Evolutionary conservation across 2,797 vertebrate species (phyloP), one percentile per base, ranked within the genome.

Genomic region (Chloroceryle amazona): DNA sequence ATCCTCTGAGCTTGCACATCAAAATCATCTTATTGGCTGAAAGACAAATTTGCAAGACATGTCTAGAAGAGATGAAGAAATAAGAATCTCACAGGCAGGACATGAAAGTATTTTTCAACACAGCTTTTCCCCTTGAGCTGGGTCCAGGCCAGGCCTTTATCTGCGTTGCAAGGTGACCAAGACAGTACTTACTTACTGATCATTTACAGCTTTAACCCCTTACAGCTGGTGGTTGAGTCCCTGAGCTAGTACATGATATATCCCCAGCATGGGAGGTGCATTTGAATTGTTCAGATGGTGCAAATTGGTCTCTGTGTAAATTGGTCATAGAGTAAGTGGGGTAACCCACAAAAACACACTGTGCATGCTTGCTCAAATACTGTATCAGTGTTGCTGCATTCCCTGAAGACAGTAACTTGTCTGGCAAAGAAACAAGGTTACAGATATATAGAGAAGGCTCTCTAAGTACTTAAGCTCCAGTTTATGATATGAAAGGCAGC

Each of bases 361-460:
- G 60, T 2, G 6, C 62, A 79, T 54, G 54, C 46, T 12, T 13
- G 41, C 81, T 92, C 16, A 3, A 78, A 74, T 22, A 13, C 65
- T 71, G 33, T 55, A 33, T 76, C 52, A 86, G 74, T 51, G 51
- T 4, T 89, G 63, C 44, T 67, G 63, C 52, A n/a, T 96, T 96
- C 85, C 89, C 89, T 60, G 62, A 49, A 91, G 91, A 95, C 82
- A 81, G 73, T 67, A 79, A 90, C 76, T 94, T 91, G 91, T 90
- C 87, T 96, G 87, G 80, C 87, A 86, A 41, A 93, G 89, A 95
- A 95, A 96, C 66, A 81, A 95, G 83, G 93, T 89, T 93, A 91
- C 63, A 93, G 89, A 95, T 90, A 84, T n/a, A 90, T 70, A 92
- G 11, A 65, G 67, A 95, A 94, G 44, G 63, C 55, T 91, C 70